phyloP scores from a whole-genome alignment of 2,113 vertebrate genomes.

The Ceyx margarethae region DNA sequence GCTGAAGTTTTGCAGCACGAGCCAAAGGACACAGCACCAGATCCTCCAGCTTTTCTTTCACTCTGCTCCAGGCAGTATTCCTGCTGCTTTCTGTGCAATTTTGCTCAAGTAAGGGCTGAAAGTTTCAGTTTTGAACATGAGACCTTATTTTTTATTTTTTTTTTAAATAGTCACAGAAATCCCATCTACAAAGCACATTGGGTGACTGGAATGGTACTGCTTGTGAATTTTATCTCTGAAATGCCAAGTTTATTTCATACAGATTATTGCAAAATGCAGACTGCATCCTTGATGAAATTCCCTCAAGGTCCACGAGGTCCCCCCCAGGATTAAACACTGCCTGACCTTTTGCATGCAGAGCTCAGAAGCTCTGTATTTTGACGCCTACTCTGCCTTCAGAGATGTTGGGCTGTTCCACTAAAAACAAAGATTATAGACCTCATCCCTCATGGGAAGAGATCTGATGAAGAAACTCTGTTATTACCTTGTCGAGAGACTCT shows the following conservation, averaged over 20 bases:
- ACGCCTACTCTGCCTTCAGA: neutral
- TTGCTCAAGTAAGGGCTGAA: slow-evolving; percentile 11
- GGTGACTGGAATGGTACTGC: neutral
- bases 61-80: slow-evolving; percentile 14
- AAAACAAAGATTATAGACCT: slow-evolving; percentile 43
- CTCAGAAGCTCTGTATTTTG: slow-evolving; percentile 28
- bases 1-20: slow-evolving; percentile 8
- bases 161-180: slow-evolving; percentile 29
- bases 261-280: slow-evolving; percentile 39
- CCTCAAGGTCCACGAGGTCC: slow-evolving; percentile 14
- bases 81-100: neutral
- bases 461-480: slow-evolving; percentile 19
- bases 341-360: neutral
- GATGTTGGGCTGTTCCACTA: slow-evolving; percentile 17
- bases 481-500: slow-evolving; percentile 22
- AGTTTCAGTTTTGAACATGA: slow-evolving; percentile 19
- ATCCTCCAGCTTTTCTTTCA: slow-evolving; percentile 46
- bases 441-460: neutral
- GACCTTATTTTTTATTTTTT: neutral
- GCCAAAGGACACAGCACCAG: slow-evolving; percentile 36
- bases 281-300: slow-evolving; percentile 45
- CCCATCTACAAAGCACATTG: neutral
- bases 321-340: slow-evolving; percentile 21
- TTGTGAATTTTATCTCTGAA: slow-evolving; percentile 37
- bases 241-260: slow-evolving; percentile 31